Evolutionary conservation across 30 jellyfish, hydroid and myxozoan species (phyloP).

Genomic region (Pseudorhiza aurosa): DNA sequence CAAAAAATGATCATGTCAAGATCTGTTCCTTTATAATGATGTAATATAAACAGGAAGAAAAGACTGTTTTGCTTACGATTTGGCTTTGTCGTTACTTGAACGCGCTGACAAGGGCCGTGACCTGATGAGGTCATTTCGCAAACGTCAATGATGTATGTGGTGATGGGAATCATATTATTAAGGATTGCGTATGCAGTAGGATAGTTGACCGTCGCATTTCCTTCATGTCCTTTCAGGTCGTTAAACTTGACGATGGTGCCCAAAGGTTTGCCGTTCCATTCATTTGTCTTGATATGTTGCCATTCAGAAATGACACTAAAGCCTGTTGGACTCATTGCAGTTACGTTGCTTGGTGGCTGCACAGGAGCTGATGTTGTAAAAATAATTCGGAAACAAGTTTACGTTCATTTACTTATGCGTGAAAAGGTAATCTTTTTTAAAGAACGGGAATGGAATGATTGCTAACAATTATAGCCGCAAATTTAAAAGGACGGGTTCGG

Average conservation of each 20-base stretch:
- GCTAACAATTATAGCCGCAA: too few species aligned
- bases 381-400: too few species aligned
- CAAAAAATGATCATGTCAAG: too few species aligned
- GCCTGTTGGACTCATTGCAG: constrained; percentile 41
- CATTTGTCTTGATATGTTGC: constrained; percentile 33
- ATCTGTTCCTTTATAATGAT: too few species aligned
- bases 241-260: constrained; percentile 42
- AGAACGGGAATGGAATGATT: too few species aligned
- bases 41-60: too few species aligned
- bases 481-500: too few species aligned
- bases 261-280: constrained; percentile 66
- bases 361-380: constrained; percentile 81
- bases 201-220: constrained; percentile 4
- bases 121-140: constrained; percentile 71
- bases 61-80: too few species aligned
- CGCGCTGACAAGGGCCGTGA: constrained; percentile 74
- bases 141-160: constrained; percentile 63
- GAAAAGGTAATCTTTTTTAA: too few species aligned
- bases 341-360: constrained; percentile 61
- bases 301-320: constrained; percentile 53
- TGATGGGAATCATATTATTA: constrained; percentile 34
- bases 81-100: constrained; percentile 62
- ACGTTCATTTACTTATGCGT: too few species aligned
- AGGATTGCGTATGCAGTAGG: constrained; percentile 18
- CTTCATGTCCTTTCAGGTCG: constrained; percentile 12